Evolutionary conservation across 1,140 invertebrate genomes (phyloP), one percentile per base, ranked within the genome.

Genomic region (Lasaia peninsularis): DNA sequence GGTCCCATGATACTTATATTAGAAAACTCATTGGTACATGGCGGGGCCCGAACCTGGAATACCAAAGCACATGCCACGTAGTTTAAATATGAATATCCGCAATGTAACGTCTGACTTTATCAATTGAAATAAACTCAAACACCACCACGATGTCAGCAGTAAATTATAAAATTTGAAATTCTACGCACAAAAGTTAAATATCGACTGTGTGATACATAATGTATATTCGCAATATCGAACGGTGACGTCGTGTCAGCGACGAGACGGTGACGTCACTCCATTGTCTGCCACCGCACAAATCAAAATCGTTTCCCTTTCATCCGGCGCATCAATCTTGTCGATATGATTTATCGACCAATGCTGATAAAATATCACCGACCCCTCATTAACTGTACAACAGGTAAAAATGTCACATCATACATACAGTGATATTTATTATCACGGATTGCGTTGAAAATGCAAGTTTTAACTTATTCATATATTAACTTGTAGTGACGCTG

Each of bases 311-410:
- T 75, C 75, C 76, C 75, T 80, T 75, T 80, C 75, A 66, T 50
- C 63, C 69, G 63, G 52, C 67, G 71, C 75, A 82, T 82, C 79
- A 82, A 82, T 82, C 77, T 82, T 79, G 67, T 62, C 69, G 65
- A 67, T 75, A 75, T 79, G 75, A 82, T 82, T 75, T 80, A 82
- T 80, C 60, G 63, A 55, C 57, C 56, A 37, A 63, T 63, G 63
- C 65, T 60, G 60, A 58, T 66, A 67, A 73, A 76, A 73, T 72
- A 73, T 65, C 65, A 61, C 60, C 58, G 49, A 24, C 28, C 65
- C 60, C 70, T 75, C 70, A 73, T 75, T 75, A 71, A 75, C 69
- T 67, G 56, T 55, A 59, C 57, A 65, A 67, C 66, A 71, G 66
- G 71, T 74, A 71, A 71, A 73, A 73, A 69, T 63, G 62, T 62